phyloP scores from a whole-genome alignment of 2,888 invertebrate species.

The Mactromeris polynyma region DNA sequence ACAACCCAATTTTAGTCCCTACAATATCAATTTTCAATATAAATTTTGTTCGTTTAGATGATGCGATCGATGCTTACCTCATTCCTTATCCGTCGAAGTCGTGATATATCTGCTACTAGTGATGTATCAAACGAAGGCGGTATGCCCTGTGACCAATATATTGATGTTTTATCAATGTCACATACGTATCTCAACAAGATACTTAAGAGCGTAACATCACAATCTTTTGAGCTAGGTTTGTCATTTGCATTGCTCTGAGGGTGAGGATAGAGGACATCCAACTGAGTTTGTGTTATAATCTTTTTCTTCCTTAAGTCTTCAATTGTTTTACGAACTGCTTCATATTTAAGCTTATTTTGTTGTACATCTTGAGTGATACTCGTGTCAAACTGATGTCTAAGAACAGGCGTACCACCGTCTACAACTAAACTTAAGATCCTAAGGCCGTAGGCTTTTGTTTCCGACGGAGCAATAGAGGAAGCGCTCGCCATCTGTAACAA shows the following conservation, averaged over 20 bases:
- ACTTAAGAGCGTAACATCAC: slow-evolving; percentile 21
- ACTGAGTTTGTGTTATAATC: neutral
- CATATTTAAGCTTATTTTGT: neutral
- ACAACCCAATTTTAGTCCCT: too few relatives aligned
- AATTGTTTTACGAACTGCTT: neutral
- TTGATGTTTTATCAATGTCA: neutral
- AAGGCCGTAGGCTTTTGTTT: too few relatives aligned
- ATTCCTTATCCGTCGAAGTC: too few relatives aligned
- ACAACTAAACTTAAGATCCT: too few relatives aligned
- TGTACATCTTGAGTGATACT: neutral
- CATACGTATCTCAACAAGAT: too few relatives aligned
- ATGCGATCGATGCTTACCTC: slow-evolving; percentile 21
- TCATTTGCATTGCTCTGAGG: too few relatives aligned
- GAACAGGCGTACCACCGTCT: slow-evolving; percentile 26
- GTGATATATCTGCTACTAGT: slow-evolving; percentile 1
- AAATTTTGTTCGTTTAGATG: too few relatives aligned
- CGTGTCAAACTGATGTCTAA: slow-evolving; percentile 10
- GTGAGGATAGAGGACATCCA: slow-evolving; percentile 2
- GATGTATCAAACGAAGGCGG: slow-evolving; percentile 17
- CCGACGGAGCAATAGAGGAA: too few relatives aligned
- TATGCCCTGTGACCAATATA: neutral
- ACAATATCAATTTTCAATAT: too few relatives aligned
- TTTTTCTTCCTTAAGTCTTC: too few relatives aligned
- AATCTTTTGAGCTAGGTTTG: too few relatives aligned
- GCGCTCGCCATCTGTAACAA: too few relatives aligned